Base-by-base conservation (phyloP, 2,797 vertebrate species). In the Muscicapa striata region DNA sequence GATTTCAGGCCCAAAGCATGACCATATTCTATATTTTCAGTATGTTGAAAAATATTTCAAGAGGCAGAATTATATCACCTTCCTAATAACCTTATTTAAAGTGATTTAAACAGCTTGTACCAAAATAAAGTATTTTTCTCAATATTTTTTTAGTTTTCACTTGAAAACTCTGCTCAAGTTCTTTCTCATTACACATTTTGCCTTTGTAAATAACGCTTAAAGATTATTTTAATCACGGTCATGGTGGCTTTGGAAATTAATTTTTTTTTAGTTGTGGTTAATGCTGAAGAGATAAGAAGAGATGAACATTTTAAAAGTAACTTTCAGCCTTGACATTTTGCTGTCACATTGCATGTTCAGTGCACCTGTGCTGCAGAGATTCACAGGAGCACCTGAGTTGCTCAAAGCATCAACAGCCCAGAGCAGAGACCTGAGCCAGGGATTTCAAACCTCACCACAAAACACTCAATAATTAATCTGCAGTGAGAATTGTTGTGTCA, bases 391-490 rank as follows among this genome's bases (percentile, higher is more conserved):
- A 52, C 9, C 85, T 70, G 61, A 67, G 29, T 4, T 38, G 11
- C 49, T 52, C 3, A 8, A 51, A 41, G 55, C 46, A 62, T 55
- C 40, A 69, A 54, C 4, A 88, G 84, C 84, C 73, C 43, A 23
- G 49, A 58, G 62, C 51, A 6, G 9, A 61, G 63, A 55, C 45
- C 72, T 83, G 79, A 78, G 59, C 64, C 86, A 93, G 45, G 59
- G 75, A 77, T 87, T 84, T 63, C 63, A 89, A 49, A 63, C 49
- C 79, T 89, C 55, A 11, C 81, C 46, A 51, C 59, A 84, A 91
- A 91, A 89, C 21, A 63, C 52, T 93, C 26, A 87, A 59, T 87
- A 80, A 93, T 89, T 92, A 51, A 79, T 85, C 59, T 85, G 57
- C 61, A 34, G 11, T 34, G 52, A 70, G 61, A 55, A 76, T 73